Evolutionary conservation across 2,888 invertebrate species (phyloP).

Genomic region (Plemyria rubiginata): DNA sequence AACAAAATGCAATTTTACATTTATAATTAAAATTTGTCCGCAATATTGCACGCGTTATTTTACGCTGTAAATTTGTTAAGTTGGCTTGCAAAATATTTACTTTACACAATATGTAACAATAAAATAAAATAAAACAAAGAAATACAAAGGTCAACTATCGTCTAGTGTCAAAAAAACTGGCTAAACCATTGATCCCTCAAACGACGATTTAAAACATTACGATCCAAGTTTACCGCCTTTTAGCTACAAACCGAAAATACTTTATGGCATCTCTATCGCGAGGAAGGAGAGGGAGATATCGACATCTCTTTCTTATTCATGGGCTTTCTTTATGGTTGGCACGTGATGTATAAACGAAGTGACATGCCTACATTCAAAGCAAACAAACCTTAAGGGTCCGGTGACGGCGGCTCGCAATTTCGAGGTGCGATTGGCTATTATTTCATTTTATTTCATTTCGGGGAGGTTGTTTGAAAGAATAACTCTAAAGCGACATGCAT

Average conservation of each 20-base stretch:
- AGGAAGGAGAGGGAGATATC: conserved; percentile 12
- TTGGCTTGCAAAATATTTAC: too few species aligned
- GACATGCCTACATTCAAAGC: conserved; percentile 8
- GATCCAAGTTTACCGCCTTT: neutral
- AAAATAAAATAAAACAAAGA: neutral
- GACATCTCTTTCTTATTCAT: conserved; percentile 29
- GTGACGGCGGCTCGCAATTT: too few species aligned
- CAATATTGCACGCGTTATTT: too few species aligned
- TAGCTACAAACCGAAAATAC: conserved; percentile 6
- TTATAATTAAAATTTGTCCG: too few species aligned
- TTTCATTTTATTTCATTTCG: too few species aligned
- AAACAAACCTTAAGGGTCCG: neutral
- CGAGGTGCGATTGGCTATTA: too few species aligned
- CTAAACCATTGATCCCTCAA: neutral
- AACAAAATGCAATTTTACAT: too few species aligned
- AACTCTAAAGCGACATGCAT: too few species aligned
- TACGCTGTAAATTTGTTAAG: too few species aligned
- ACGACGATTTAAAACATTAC: conserved; percentile 1
- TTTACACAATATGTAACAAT: neutral
- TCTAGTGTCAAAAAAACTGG: neutral
- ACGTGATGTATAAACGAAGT: conserved; percentile 35
- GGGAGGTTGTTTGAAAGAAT: too few species aligned
- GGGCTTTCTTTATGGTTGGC: conserved; percentile 32
- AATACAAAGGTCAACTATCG: neutral
- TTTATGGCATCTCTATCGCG: conserved; percentile 13